Evolutionary conservation across 2,113 vertebrate genomes (phyloP).

Genomic region (Strix uralensis): DNA sequence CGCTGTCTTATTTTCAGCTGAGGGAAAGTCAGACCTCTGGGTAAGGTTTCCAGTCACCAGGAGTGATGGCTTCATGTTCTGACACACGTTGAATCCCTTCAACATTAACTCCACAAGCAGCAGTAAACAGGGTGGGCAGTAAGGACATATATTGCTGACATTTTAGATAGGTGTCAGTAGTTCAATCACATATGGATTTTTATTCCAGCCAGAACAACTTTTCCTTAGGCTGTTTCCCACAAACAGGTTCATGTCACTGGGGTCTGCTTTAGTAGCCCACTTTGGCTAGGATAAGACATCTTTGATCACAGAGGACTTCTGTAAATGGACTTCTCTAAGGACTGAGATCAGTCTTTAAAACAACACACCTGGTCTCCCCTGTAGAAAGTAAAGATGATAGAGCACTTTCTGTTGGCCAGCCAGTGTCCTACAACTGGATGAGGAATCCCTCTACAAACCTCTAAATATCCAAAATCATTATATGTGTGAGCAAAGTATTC

Average conservation of each 20-base stretch:
- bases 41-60: not conserved
- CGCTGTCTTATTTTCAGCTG: not conserved
- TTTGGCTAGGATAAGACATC: not conserved
- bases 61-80: not conserved
- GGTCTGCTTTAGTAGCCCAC: not conserved
- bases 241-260: not conserved
- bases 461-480: not conserved
- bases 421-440: not conserved
- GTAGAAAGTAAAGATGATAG: not conserved
- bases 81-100: not conserved
- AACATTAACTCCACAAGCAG: not conserved
- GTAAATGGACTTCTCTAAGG: not conserved
- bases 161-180: not conserved
- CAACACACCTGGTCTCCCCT: not conserved
- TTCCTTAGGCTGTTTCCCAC: not conserved
- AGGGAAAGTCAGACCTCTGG: not conserved
- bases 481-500: not conserved
- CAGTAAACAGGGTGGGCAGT: not conserved
- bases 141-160: not conserved
- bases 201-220: not conserved
- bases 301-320: not conserved
- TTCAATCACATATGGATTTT: not conserved
- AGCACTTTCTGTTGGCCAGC: not conserved
- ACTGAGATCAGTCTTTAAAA: not conserved
- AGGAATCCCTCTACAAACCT: not conserved